Evolutionary conservation across 1,140 invertebrate species (phyloP).

Genomic region (Drusus annulatus): DNA sequence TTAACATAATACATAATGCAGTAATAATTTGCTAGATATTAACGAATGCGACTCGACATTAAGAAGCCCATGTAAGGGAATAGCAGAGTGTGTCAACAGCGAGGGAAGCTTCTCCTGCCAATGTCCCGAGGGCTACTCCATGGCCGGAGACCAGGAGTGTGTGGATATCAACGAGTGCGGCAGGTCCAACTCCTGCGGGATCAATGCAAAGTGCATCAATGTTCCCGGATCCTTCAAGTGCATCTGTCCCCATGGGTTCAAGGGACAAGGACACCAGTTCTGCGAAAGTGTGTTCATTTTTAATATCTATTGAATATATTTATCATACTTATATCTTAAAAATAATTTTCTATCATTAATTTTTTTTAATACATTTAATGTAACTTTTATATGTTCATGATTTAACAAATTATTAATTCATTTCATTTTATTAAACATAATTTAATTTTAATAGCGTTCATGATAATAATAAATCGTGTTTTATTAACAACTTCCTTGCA

Average conservation of each 20-base stretch:
- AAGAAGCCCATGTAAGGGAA: conserved; percentile 77
- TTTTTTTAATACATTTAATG: no score
- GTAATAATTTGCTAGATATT: conserved; percentile 60
- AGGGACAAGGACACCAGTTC: conserved; percentile 81
- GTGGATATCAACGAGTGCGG: conserved; percentile 91
- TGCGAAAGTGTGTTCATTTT: conserved; percentile 84
- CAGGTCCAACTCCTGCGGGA: conserved; percentile 83
- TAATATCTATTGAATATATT: conserved; percentile 16
- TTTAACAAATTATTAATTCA: conserved; percentile 29
- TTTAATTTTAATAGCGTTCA: conserved; percentile 34
- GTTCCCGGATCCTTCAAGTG: conserved; percentile 91
- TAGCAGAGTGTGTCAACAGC: conserved; percentile 83
- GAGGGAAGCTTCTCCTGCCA: conserved; percentile 82
- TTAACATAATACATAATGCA: conserved; percentile 58
- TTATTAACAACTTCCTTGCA: conserved; percentile 24
- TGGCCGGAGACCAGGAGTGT: conserved; percentile 81
- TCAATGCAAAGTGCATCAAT: conserved; percentile 87
- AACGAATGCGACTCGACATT: conserved; percentile 60
- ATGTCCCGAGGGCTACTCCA: conserved; percentile 78
- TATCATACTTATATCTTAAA: no score
- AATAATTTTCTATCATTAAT: no score
- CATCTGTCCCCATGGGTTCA: conserved; percentile 85
- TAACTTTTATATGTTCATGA: no score
- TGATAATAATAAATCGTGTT: conserved; percentile 26
- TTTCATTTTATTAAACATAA: conserved; percentile 61